Conservation (phyloP, 2,113 vertebrate genomes). For the Drymodes brunneopygia region DNA sequence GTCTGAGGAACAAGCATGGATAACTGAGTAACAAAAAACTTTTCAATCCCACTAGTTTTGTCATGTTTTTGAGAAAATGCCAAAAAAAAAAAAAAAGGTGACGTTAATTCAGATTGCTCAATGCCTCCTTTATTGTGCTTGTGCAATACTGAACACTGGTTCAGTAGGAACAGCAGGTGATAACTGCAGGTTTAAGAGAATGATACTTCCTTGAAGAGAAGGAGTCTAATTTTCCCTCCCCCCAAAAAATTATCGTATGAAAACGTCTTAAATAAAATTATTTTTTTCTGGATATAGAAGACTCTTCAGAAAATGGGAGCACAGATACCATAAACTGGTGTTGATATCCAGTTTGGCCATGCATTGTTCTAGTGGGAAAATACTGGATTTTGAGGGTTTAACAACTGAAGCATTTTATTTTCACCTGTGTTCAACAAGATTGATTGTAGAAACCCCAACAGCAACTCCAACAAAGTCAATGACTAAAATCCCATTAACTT, state of each 20-base stretch:
- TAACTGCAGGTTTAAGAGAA: not conserved
- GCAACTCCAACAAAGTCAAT: not conserved
- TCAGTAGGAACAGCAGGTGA: not conserved
- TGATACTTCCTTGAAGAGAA: not conserved
- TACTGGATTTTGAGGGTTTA: not conserved
- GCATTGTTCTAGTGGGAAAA: not conserved
- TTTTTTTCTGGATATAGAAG: not conserved
- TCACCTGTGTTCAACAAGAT: not conserved
- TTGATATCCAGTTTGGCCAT: not conserved
- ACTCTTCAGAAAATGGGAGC: not conserved
- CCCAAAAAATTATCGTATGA: not conserved
- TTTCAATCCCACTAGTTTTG: constrained; percentile 8
- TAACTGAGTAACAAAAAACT: not conserved
- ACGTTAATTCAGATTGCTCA: constrained; percentile 37
- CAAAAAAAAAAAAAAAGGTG: not conserved
- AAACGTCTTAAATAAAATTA: not conserved
- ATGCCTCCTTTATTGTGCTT: constrained; percentile 35
- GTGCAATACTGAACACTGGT: not conserved
- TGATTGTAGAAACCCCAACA: not conserved
- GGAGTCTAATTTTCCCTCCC: not conserved
- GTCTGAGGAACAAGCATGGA: not conserved
- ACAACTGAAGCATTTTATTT: not conserved
- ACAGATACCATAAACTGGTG: not conserved
- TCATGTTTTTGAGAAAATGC: constrained; percentile 39
- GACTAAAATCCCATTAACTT: not conserved